Conservation (phyloP, 2,797 vertebrate genomes). For the Peromyscus eremicus region DNA sequence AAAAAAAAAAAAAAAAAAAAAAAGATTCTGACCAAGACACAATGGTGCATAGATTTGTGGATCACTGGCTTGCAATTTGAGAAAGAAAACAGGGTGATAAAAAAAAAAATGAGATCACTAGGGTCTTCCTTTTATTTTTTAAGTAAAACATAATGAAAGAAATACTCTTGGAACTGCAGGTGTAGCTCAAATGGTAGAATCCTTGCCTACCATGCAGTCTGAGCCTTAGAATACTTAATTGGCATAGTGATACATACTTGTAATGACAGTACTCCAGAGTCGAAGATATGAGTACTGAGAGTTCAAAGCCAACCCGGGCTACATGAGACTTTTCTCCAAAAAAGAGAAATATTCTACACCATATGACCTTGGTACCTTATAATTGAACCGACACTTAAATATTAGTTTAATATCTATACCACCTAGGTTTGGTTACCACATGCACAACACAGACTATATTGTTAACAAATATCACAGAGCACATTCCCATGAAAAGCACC, state of each 20-base stretch:
- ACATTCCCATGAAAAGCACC: neutral
- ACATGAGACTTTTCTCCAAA: neutral
- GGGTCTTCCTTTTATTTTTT: slow-evolving; percentile 30
- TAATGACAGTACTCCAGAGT: neutral
- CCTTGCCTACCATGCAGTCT: neutral
- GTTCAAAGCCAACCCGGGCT: neutral
- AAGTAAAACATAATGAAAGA: slow-evolving; percentile 58
- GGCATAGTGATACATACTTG: neutral
- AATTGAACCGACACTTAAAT: neutral
- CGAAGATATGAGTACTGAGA: neutral
- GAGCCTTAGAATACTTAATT: neutral
- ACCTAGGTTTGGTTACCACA: neutral
- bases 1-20: neutral
- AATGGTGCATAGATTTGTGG: neutral
- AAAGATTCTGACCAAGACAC: neutral
- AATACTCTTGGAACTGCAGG: neutral
- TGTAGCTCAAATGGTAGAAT: neutral
- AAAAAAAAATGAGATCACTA: slow-evolving; percentile 12
- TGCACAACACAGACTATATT: neutral
- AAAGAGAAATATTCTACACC: neutral
- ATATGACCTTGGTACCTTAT: neutral
- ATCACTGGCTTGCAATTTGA: slow-evolving; percentile 21
- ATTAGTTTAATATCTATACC: neutral
- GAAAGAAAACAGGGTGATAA: neutral
- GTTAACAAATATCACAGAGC: neutral